phyloP scores from a whole-genome alignment of 2,888 invertebrate genomes.

The Clitarchus hookeri region DNA sequence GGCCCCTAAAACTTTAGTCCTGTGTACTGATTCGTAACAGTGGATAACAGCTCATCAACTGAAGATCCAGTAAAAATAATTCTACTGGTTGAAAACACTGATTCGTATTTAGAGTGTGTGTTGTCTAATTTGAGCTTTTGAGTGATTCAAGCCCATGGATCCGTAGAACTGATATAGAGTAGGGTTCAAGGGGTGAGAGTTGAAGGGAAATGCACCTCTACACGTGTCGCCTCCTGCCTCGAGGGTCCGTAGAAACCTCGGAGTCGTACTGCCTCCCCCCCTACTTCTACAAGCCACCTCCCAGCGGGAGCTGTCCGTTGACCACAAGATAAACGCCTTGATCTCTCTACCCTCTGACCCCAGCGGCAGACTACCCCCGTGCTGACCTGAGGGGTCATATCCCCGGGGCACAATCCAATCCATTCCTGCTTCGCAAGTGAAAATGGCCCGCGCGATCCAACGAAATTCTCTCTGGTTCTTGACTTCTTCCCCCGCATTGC shows the following conservation, averaged over 20 bases:
- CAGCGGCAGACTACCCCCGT: no score
- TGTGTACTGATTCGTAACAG: no score
- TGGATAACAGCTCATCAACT: no score
- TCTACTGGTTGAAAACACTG: no score
- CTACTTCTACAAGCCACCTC: neutral
- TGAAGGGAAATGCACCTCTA: neutral
- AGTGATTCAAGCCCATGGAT: no score
- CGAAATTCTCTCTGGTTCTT: neutral
- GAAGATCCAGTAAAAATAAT: no score
- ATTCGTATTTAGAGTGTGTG: no score
- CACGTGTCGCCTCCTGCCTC: neutral
- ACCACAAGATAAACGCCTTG: conserved; percentile 4
- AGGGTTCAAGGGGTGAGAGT: no score
- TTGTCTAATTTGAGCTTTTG: no score
- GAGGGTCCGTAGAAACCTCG: neutral
- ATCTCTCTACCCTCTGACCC: neutral
- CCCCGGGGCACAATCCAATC: conserved; percentile 41
- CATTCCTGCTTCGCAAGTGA: conserved; percentile 39
- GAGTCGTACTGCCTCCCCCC: neutral
- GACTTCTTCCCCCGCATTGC: neutral
- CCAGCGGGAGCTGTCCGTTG: neutral
- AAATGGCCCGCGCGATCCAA: conserved; percentile 29
- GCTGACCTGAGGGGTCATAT: neutral
- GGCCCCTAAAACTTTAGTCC: no score
- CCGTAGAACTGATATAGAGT: no score